A percentile compares a stretch with the other conserved stretches of the same genome.
Conservation (phyloP, 2,113 vertebrate genomes). For the Centropristis striata region DNA sequence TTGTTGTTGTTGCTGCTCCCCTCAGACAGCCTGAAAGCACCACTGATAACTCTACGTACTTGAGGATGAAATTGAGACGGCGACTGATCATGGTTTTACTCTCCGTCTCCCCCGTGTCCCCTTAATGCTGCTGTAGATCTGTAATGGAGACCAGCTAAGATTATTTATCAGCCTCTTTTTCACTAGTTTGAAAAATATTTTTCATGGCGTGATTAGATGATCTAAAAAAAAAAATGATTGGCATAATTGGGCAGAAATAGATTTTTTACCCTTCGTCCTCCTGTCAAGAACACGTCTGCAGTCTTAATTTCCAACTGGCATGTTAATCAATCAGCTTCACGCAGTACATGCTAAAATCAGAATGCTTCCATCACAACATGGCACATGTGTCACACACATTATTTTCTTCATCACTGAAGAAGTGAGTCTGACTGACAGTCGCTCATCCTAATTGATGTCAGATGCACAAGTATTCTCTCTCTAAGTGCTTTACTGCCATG, state of each 20-base stretch:
- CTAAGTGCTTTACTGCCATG: too few species aligned
- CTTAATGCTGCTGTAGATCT: too few species aligned
- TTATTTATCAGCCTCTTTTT: neutral
- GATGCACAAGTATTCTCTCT: neutral
- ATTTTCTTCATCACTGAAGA: too few species aligned
- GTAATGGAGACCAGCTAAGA: neutral
- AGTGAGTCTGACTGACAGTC: slow-evolving; percentile 26
- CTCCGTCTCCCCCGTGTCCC: too few species aligned
- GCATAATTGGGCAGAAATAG: neutral
- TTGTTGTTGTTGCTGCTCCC: too few species aligned
- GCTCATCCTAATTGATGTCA: neutral
- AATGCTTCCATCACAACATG: neutral
- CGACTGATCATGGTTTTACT: too few species aligned
- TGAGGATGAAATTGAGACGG: too few species aligned
- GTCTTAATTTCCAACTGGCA: neutral
- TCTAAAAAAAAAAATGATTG: too few species aligned
- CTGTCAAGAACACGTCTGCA: neutral
- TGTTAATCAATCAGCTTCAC: slow-evolving; percentile 1
- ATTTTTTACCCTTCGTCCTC: too few species aligned
- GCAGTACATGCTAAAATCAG: neutral
- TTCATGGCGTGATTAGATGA: too few species aligned
- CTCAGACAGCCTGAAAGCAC: too few species aligned
- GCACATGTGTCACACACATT: neutral
- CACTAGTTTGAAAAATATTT: neutral
- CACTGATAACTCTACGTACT: too few species aligned